phyloP scores from a whole-genome alignment of 1,140 invertebrate genomes.

The Drosophila chauvacae region DNA sequence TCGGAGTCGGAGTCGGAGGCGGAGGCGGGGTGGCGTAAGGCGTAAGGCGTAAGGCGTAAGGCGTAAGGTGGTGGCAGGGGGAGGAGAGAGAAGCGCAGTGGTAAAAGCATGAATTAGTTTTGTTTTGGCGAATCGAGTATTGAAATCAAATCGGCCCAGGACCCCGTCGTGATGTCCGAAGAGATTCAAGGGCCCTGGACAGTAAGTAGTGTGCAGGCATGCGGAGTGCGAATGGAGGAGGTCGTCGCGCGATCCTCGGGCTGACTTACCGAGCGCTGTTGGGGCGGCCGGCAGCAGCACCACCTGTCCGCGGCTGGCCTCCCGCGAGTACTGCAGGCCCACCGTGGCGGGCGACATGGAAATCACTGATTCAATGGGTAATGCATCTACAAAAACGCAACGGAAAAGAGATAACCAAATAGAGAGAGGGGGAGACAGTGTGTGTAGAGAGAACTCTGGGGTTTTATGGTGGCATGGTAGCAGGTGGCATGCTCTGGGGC shows the following conservation, averaged over 20 bases:
- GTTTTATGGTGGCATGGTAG: neutral
- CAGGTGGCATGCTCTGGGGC: conserved; percentile 1
- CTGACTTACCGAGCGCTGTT: conserved; percentile 85
- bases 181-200: neutral
- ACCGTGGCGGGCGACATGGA: conserved; percentile 88
- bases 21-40: conserved; percentile 6
- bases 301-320: conserved; percentile 92
- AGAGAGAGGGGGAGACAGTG: conserved; percentile 35
- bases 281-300: conserved; percentile 89
- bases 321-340: conserved; percentile 92
- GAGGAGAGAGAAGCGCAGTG: conserved; percentile 76
- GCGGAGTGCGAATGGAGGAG: conserved; percentile 30
- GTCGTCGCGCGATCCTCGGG: conserved; percentile 21
- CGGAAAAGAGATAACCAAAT: conserved; percentile 73
- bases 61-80: conserved; percentile 1
- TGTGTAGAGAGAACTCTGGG: conserved; percentile 11
- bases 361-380: conserved; percentile 89
- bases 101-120: conserved; percentile 83
- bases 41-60: neutral
- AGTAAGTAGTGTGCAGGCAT: conserved; percentile 25
- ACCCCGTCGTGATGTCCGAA: conserved; percentile 13
- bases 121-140: conserved; percentile 38
- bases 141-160: conserved; percentile 63
- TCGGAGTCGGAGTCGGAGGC: conserved; percentile 11
- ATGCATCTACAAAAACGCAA: conserved; percentile 86